A percentile compares a stretch with the other conserved stretches of the same genome.
Evolutionary conservation across 2,113 vertebrate genomes (phyloP).

Genomic region (Mugil cephalus): DNA sequence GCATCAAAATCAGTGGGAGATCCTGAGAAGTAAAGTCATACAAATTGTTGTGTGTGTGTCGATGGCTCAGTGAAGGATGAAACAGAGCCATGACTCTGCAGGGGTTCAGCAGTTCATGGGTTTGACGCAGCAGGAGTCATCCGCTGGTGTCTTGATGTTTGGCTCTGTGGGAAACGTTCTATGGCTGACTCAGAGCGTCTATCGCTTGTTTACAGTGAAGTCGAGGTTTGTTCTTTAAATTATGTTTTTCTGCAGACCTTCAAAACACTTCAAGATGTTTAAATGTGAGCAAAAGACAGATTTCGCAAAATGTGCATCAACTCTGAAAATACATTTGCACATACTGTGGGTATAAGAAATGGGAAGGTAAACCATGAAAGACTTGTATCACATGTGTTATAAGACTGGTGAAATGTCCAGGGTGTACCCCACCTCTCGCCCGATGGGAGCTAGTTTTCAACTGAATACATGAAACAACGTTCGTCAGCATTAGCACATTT

Average conservation of each 20-base stretch:
- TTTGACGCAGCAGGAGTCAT: conserved; percentile 38
- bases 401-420: no score
- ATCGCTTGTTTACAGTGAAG: conserved; percentile 20
- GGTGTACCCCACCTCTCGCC: no score
- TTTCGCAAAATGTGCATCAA: background rate
- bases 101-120: conserved; percentile 28
- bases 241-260: background rate
- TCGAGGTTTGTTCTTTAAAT: background rate
- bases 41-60: background rate
- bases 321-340: background rate
- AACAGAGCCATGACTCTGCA: conserved; percentile 22
- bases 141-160: conserved; percentile 18
- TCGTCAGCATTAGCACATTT: no score
- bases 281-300: background rate
- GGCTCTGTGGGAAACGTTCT: conserved; percentile 24
- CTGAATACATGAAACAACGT: no score
- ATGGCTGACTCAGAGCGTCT: conserved; percentile 18
- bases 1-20: background rate
- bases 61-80: conserved; percentile 25
- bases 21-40: background rate
- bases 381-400: no score
- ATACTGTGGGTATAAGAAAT: background rate
- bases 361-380: background rate
- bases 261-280: background rate
- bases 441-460: no score